A percentile compares a stretch with the other conserved stretches of the same genome.
These are phyloP conservation scores for Gryllus longicercus DNA, from an alignment of 2,888 invertebrate species.

Conservation along the genomic window DNA sequence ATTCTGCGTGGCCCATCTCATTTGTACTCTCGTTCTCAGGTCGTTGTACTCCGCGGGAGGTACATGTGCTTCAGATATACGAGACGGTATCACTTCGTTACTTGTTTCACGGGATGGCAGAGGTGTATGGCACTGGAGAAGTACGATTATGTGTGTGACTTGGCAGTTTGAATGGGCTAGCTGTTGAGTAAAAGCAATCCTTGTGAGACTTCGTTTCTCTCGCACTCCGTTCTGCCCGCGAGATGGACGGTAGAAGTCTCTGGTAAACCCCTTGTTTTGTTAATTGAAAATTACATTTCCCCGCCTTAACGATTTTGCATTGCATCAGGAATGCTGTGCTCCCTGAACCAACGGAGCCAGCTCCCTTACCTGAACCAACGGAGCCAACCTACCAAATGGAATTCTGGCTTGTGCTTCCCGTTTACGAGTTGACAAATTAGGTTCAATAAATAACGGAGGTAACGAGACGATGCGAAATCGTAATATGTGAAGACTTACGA, in stretches of 20 bases:
- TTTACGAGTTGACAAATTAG: too few relatives aligned
- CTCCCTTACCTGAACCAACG: too few relatives aligned
- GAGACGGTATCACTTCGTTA: not conserved
- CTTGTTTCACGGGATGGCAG: not conserved
- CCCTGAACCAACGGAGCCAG: too few relatives aligned
- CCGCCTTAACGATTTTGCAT: slow-evolving; percentile 4
- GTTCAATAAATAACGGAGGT: too few relatives aligned
- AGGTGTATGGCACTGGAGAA: not conserved
- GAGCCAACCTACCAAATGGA: too few relatives aligned
- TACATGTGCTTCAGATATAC: not conserved
- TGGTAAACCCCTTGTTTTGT: not conserved
- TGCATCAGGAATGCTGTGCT: not conserved
- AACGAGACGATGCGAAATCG: too few relatives aligned
- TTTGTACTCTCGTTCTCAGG: not conserved
- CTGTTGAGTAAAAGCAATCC: not conserved
- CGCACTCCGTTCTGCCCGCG: not conserved
- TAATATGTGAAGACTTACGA: too few relatives aligned
- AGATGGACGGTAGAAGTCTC: not conserved
- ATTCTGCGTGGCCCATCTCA: not conserved
- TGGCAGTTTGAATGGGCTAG: not conserved
- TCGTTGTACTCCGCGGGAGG: not conserved
- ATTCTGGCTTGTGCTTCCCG: too few relatives aligned
- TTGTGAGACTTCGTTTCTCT: not conserved
- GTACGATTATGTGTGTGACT: not conserved
- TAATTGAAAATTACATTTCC: slow-evolving; percentile 3